Base-by-base conservation (phyloP, 2,113 vertebrate species). In the Noctilio leporinus region DNA sequence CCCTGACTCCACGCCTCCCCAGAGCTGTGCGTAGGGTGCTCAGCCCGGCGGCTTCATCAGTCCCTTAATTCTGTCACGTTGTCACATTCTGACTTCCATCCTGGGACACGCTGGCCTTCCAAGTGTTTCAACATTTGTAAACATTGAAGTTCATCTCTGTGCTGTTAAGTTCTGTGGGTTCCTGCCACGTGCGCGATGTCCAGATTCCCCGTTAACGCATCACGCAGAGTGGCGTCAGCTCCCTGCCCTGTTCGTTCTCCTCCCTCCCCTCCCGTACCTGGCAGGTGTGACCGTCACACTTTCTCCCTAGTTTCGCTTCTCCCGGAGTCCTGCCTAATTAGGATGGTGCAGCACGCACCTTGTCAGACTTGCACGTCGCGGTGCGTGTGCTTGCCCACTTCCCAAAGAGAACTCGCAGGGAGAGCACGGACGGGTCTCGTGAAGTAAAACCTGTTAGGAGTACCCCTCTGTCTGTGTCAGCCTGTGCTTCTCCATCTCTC, bases 191-290 rank as follows among this genome's bases (percentile, higher is more conserved):
- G 7, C 7, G 17, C 20, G 19, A 6, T 10, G 22, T 73, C 51
- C 3, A 19, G 10, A 30, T 5, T 59, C 7, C 24, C n/a, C 5
- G 0, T 49, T 28, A 43, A 3, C 10, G 10, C n/a, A 33, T 64
- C 10, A 17, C 26, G 4, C 1, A 4, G 49, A 35, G 20, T 10
- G 4, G 20, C 28, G 10, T 75, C 6, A 11, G 26, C 7, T 15
- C 22, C 67, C 57, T 26, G 8, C 7, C 30, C 49, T 12, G 14
- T 15, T 22, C 4, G 17, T 19, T 35, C n/a, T 43, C 26, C 7
- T 38, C 4, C 1, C 9, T 59, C 28, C 28, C 24, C 57, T 62
- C 51, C 12, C 22, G n/a, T n/a, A n/a, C n/a, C n/a, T n/a, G n/a
- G n/a, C n/a, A n/a, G n/a, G n/a, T n/a, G n/a, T n/a, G n/a, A n/a